Evolutionary conservation across 1,140 invertebrate genomes (phyloP).

Genomic region (Piezodorus guildinii): DNA sequence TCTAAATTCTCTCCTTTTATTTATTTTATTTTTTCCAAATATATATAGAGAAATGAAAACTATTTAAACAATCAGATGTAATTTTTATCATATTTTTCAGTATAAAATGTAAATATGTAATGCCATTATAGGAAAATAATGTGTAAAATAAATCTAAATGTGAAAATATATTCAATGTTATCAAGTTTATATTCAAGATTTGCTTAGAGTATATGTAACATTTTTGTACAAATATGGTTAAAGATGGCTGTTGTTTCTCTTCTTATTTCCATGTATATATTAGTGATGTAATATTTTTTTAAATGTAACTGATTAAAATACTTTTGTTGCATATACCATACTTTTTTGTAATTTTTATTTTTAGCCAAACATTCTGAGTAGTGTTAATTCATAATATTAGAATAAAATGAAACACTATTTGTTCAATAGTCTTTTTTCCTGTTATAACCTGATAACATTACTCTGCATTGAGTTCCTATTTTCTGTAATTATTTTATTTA

Average conservation of each 20-base stretch:
- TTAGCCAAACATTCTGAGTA: constrained; percentile 6
- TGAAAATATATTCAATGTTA: constrained; percentile 15
- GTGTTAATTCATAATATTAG: constrained; percentile 12
- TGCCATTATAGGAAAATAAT: constrained; percentile 11
- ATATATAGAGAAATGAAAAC: background rate
- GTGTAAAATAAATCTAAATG: constrained; percentile 13
- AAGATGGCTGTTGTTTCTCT: constrained; percentile 13
- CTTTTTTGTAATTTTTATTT: background rate
- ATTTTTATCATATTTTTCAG: background rate
- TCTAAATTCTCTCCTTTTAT: too few species aligned
- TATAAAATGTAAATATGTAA: constrained; percentile 8
- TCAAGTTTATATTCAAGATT: constrained; percentile 7
- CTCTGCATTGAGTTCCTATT: too few species aligned
- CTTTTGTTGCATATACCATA: background rate
- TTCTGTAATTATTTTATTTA: too few species aligned
- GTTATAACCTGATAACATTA: too few species aligned
- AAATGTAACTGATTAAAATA: background rate
- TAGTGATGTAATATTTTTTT: constrained; percentile 16
- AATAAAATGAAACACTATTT: constrained; percentile 13
- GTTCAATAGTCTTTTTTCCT: background rate
- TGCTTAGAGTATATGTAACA: constrained; percentile 14
- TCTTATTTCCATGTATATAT: constrained; percentile 8
- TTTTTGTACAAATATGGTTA: constrained; percentile 16
- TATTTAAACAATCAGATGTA: constrained; percentile 1
- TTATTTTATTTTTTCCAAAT: background rate